Evolutionary conservation across 1,140 invertebrate genomes (phyloP), one percentile per base, ranked within the genome.

Genomic region (Sminthurides bifidus): DNA sequence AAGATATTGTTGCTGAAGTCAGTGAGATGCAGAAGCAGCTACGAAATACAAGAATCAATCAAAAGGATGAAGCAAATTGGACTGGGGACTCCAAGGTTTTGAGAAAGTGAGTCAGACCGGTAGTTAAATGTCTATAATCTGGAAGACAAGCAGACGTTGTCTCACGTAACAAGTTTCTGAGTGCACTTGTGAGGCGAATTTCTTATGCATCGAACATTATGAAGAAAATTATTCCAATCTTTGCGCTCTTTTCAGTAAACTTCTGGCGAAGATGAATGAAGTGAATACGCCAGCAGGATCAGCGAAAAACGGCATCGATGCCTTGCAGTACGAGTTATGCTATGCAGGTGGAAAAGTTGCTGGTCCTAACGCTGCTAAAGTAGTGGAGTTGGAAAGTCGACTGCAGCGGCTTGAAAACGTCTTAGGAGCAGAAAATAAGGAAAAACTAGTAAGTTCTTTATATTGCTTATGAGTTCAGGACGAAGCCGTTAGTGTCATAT

Each of bases 381-480:
- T 56, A 0, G 50, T 29, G 10, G 54, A 57, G n/a, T 37, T 50
- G 37, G 48, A 56, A 31, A 51, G 37, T 43, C 54, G 48, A 21
- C 31, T 56, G 8, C 54, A 56, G 21, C 65, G 71, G 49, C 55
- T 79, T 5, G 76, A 78, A 67, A 71, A 65, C 55, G 68, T 75
- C 3, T 65, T 79, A 54, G 77, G 76, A 38, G 65, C 64, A 51
- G 60, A 61, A 10, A 54, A 54, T 10, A 59, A 52, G 46, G 59
- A 65, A 14, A 61, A 52, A 51, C 27, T 65, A 6, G 59, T 64
- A 58, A 45, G 54, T 38, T 19, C 14, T 23, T 15, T 31, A 37
- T n/a, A n/a, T 12, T 14, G 8, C n/a, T 6, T 15, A 40, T 45
- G 1, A 21, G 66, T 69, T 56, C 61, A 62, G 29, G 66, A 70